Evolutionary conservation across 1,140 invertebrate genomes (phyloP), one percentile per base, ranked within the genome.

Genomic region (Anastrepha ludens): DNA sequence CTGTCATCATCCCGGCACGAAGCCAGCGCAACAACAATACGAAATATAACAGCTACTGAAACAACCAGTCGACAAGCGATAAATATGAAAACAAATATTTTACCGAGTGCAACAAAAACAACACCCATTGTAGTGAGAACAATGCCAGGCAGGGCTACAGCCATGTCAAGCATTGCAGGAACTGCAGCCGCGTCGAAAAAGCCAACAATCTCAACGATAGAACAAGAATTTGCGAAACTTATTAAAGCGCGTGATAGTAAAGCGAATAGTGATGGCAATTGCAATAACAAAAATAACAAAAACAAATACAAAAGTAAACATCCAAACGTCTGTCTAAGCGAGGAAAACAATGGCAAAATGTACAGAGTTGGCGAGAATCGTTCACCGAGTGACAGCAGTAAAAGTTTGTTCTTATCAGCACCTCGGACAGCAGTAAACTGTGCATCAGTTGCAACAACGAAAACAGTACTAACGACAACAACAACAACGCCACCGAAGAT

Each of bases 161-260:
- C 67, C 50, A 11, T 55, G 6, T 6, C 50, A 2, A 55, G 11
- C 50, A 85, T 17, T 3, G 17, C 60, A 17, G 58, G 13, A 85
- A 59, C 11, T 44, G 60, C 29, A 58, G 39, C 50, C 3, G 50
- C 85, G 8, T 39, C 58, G 44, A 65, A 62, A 20, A 44, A n/a
- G 50, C 64, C 59, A 87, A 44, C 62, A 87, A 87, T 87, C 29
- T 87, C 86, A 41, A 87, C 86, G 41, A 87, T 87, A 17, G 86
- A 87, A 70, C 62, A 70, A 58, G 86, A 87, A 87, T 87, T 87
- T 87, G 86, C 58, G 20, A 87, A 87, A 87, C 20, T 87, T 47
- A 70, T 87, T 13, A 87, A 64, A 87, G 9, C 47, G 15, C 47
- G 1, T 44, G 9, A 6, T 13, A 44, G 39, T 39, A 70, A 41